Percentiles rank a stretch among this genome's conserved stretches.
These are phyloP conservation scores for Marcusenius ussheri DNA, from an alignment of 2,113 vertebrate species.

Conservation along the genomic window DNA sequence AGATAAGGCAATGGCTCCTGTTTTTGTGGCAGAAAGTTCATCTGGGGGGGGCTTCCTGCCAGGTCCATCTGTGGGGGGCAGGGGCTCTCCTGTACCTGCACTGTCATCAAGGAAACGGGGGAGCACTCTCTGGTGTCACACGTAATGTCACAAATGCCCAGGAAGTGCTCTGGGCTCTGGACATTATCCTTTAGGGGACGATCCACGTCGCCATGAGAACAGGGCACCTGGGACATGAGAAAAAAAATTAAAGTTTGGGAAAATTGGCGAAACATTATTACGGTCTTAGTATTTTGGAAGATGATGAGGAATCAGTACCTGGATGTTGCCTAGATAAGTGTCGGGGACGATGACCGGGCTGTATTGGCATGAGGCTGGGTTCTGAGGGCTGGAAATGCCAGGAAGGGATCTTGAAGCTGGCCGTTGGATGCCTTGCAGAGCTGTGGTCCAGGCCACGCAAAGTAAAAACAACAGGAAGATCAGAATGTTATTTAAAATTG, in stretches of 20 bases:
- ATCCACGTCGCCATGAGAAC: background rate
- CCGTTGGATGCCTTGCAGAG: constrained; percentile 20
- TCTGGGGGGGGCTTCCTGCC: background rate
- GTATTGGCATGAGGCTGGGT: background rate
- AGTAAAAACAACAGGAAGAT: background rate
- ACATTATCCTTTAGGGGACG: background rate
- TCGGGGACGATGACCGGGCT: background rate
- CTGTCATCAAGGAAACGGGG: background rate
- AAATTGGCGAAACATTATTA: background rate
- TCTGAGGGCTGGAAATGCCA: background rate
- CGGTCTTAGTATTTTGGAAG: background rate
- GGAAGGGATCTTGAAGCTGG: background rate
- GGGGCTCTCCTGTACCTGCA: constrained; percentile 7
- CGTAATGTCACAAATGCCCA: background rate
- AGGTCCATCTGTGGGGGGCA: background rate
- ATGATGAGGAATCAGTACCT: background rate
- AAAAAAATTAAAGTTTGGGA: background rate
- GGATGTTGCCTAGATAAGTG: background rate
- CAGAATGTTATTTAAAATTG: background rate
- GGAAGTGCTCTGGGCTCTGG: background rate
- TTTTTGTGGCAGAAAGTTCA: background rate
- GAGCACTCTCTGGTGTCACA: background rate
- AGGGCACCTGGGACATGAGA: background rate
- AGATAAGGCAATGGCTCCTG: background rate
- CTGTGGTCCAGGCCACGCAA: constrained; percentile 1